These are phyloP conservation scores for Carpatolechia fugitivella DNA, from an alignment of 2,888 invertebrate species.

Conservation along the genomic window DNA sequence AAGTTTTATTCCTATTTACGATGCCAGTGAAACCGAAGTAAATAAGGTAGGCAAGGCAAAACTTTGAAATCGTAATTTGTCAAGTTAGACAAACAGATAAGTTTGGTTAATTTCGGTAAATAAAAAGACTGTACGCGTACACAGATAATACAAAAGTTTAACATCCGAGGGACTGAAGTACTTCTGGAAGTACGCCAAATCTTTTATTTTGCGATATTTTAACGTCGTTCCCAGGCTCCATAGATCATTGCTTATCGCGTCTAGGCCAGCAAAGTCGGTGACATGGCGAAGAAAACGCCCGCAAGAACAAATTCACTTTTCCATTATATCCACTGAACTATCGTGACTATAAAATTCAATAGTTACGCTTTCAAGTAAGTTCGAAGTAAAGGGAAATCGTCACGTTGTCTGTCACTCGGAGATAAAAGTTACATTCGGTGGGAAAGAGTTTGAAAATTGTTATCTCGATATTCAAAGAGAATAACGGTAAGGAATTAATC, in stretches of 20 bases:
- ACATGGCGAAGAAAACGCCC: conserved; percentile 1
- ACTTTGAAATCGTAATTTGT: too few species aligned
- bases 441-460: not conserved
- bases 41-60: not conserved
- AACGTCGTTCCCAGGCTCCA: conserved; percentile 6
- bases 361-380: conserved; percentile 22
- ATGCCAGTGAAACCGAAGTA: not conserved
- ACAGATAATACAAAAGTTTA: too few species aligned
- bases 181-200: not conserved
- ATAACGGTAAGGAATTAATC: conserved; percentile 17
- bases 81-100: too few species aligned
- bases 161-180: too few species aligned
- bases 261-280: conserved; percentile 4
- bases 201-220: not conserved
- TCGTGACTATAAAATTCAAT: conserved; percentile 19
- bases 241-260: conserved; percentile 13
- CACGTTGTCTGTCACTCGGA: conserved; percentile 11
- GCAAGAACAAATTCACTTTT: conserved; percentile 3
- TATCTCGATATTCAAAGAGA: conserved; percentile 1
- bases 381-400: conserved; percentile 16
- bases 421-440: not conserved
- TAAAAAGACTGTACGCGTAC: too few species aligned
- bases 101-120: too few species aligned
- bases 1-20: not conserved
- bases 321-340: not conserved